A percentile compares a stretch with the other conserved stretches of the same genome.
Evolutionary conservation across 2,888 invertebrate genomes (phyloP).

Genomic region (Leptarthrus brevirostris): DNA sequence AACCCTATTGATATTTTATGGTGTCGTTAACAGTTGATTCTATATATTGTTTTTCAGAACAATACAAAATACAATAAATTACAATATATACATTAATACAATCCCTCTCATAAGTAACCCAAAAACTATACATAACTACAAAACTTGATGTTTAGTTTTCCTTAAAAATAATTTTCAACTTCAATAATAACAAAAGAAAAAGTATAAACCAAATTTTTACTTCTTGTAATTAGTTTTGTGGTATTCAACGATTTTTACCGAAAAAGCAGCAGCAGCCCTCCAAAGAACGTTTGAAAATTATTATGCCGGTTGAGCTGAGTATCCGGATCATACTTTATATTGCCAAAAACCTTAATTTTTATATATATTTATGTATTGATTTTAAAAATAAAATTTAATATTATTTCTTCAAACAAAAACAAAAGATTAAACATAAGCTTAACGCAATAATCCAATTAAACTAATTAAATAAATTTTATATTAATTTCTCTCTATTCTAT

Average conservation of each 20-base stretch:
- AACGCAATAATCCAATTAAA: conserved; percentile 31
- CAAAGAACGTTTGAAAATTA: conserved; percentile 94
- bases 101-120: conserved; percentile 2
- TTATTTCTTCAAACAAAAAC: conserved; percentile 40
- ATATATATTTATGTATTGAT: conserved; percentile 55
- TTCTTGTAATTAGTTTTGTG: conserved; percentile 33
- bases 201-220: conserved; percentile 41
- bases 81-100: conserved; percentile 35
- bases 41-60: not conserved
- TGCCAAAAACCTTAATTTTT: conserved; percentile 85
- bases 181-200: conserved; percentile 15
- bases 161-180: conserved; percentile 37
- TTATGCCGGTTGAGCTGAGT: conserved; percentile 92
- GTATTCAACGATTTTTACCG: conserved; percentile 74
- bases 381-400: conserved; percentile 54
- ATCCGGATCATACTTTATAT: conserved; percentile 86
- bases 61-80: conserved; percentile 38
- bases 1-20: not conserved
- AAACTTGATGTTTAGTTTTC: conserved; percentile 12
- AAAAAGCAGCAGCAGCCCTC: conserved; percentile 91
- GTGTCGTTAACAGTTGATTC: not conserved
- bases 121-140: conserved; percentile 36
- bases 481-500: conserved; percentile 25
- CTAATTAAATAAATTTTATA: conserved; percentile 15
- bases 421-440: conserved; percentile 27